Conservation (phyloP, 2,797 vertebrate genomes). For the Sylvilagus floridanus region DNA sequence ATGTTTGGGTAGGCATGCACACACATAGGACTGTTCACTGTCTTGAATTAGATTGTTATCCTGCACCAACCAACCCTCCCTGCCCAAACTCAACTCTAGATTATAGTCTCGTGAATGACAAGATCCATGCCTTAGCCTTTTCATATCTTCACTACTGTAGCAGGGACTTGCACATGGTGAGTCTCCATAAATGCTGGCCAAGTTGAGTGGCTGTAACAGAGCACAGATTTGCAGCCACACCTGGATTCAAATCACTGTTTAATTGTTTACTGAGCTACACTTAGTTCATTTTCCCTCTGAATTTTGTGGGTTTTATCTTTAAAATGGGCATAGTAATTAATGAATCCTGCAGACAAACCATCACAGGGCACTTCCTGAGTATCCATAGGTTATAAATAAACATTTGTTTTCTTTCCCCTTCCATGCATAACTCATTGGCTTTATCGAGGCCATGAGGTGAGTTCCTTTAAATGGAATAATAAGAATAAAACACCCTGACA, state of each 20-base stretch:
- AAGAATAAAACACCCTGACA: background rate
- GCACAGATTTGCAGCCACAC: background rate
- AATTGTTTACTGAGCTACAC: background rate
- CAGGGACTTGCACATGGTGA: background rate
- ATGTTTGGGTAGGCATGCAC: background rate
- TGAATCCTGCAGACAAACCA: too few species aligned
- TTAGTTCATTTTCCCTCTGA: background rate
- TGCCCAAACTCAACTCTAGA: background rate
- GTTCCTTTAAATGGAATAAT: slow-evolving; percentile 60
- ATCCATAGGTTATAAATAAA: background rate
- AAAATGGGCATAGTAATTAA: background rate
- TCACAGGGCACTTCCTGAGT: background rate
- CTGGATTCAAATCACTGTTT: background rate
- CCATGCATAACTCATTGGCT: background rate
- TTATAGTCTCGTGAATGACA: slow-evolving; percentile 14
- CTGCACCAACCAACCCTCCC: background rate
- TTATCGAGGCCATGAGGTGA: background rate
- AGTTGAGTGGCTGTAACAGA: background rate
- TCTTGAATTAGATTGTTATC: slow-evolving; percentile 15
- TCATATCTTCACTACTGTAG: background rate
- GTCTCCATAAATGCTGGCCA: background rate
- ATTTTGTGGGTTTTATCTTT: slow-evolving; percentile 32
- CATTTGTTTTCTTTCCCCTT: background rate
- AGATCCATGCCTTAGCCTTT: background rate
- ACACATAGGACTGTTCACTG: background rate